A percentile compares a stretch with the other conserved stretches of the same genome.
These are phyloP conservation scores for Hypanus sabinus DNA, from an alignment of 2,113 vertebrate species.

Conservation along the genomic window DNA sequence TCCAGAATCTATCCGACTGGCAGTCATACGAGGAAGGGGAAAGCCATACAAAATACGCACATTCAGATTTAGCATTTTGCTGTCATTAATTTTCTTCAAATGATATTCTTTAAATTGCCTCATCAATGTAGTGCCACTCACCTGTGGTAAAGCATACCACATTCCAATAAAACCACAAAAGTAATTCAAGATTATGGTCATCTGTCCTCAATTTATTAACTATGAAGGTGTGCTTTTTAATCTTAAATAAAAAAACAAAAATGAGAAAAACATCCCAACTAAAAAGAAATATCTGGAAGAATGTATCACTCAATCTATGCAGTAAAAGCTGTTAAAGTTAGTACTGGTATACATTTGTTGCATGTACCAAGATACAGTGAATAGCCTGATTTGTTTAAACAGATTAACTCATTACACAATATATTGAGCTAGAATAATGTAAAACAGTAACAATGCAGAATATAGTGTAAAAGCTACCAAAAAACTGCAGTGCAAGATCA, in stretches of 20 bases:
- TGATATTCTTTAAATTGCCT: background rate
- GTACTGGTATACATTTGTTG: no score
- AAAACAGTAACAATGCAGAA: no score
- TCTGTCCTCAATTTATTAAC: background rate
- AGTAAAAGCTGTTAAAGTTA: background rate
- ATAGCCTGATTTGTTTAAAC: no score
- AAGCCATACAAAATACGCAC: background rate
- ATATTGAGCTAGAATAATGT: no score
- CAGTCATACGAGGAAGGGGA: background rate
- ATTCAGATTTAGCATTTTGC: background rate
- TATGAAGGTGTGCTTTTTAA: background rate
- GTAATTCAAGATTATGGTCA: background rate
- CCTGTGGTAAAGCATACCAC: background rate
- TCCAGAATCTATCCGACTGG: background rate
- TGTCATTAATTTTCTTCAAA: background rate
- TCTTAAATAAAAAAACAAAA: background rate
- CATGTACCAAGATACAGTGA: no score
- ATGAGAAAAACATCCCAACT: background rate
- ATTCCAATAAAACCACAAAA: background rate
- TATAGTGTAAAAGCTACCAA: no score
- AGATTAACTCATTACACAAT: no score
- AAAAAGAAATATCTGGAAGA: background rate
- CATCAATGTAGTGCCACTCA: background rate
- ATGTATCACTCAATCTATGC: background rate
- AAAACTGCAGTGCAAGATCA: no score